A percentile compares a stretch with the other conserved stretches of the same genome.
These are phyloP conservation scores for Microchirus variegatus DNA, from an alignment of 2,797 vertebrate genomes.

Conservation along the genomic window DNA sequence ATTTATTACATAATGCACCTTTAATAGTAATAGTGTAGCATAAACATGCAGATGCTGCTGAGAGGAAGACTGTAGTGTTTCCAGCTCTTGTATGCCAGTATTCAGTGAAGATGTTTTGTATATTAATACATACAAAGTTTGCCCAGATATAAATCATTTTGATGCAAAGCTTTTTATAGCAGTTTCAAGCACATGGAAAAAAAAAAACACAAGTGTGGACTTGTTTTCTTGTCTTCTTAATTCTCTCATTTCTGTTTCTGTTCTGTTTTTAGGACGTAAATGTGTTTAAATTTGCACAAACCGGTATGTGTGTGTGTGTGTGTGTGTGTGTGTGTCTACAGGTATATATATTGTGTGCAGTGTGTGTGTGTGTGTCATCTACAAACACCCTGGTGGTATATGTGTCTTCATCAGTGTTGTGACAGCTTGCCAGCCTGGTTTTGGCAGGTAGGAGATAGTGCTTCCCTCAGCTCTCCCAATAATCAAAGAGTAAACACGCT, in stretches of 20 bases:
- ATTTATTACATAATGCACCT: too few species aligned
- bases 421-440: slow-evolving; percentile 75
- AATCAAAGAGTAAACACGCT: slow-evolving; percentile 77
- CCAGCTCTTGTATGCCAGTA: too few species aligned
- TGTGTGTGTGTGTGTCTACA: too few species aligned
- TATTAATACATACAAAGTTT: background rate
- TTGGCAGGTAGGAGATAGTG: slow-evolving; percentile 71
- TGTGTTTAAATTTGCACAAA: slow-evolving; percentile 13
- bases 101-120: background rate
- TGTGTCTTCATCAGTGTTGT: slow-evolving; percentile 69
- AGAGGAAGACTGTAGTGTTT: too few species aligned
- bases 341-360: background rate
- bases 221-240: slow-evolving; percentile 14
- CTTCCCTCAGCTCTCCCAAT: slow-evolving; percentile 72
- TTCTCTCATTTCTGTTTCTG: slow-evolving; percentile 7
- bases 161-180: background rate
- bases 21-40: too few species aligned
- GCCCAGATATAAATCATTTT: background rate
- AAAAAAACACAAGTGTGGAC: background rate
- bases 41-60: too few species aligned
- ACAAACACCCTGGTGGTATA: slow-evolving; percentile 67
- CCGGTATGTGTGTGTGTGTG: slow-evolving; percentile 7
- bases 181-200: background rate
- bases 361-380: slow-evolving; percentile 35
- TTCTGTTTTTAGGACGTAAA: background rate